Evolutionary conservation across 2,888 invertebrate species (phyloP).

Genomic region (Drosophila atripex): DNA sequence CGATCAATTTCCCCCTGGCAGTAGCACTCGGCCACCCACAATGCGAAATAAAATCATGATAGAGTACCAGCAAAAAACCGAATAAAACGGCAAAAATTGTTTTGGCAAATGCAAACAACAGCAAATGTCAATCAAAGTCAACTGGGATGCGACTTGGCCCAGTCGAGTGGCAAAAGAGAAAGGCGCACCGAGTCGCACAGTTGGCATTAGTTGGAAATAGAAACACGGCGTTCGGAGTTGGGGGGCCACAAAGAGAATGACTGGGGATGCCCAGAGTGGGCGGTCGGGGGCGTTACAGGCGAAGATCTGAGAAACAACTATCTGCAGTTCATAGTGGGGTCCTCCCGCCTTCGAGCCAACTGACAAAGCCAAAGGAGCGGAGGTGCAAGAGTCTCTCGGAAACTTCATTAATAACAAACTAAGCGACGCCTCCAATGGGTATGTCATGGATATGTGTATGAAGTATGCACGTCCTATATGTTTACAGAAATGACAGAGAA

Average conservation of each 20-base stretch:
- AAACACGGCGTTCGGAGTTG: slow-evolving; percentile 6
- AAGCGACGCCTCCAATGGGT: slow-evolving; percentile 55
- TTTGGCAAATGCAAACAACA: slow-evolving; percentile 69
- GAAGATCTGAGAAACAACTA: slow-evolving; percentile 45
- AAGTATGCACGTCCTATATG: slow-evolving; percentile 17
- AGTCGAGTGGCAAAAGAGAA: slow-evolving; percentile 69
- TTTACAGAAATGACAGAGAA: slow-evolving; percentile 49
- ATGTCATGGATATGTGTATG: slow-evolving; percentile 45
- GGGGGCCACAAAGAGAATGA: slow-evolving; percentile 34
- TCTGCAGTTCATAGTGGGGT: slow-evolving; percentile 45
- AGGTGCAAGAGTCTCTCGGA: slow-evolving; percentile 56
- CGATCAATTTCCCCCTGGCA: slow-evolving; percentile 59
- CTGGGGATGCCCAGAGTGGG: slow-evolving; percentile 33
- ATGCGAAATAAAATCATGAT: slow-evolving; percentile 25
- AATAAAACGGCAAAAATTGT: slow-evolving; percentile 59
- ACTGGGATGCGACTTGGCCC: slow-evolving; percentile 57
- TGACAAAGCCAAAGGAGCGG: slow-evolving; percentile 22
- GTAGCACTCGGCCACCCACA: slow-evolving; percentile 34
- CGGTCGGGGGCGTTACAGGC: slow-evolving; percentile 33
- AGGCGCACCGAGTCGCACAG: slow-evolving; percentile 46
- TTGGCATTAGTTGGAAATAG: slow-evolving; percentile 4
- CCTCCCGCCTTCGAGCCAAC: slow-evolving; percentile 31
- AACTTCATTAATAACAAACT: slow-evolving; percentile 77
- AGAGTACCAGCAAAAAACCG: slow-evolving; percentile 48
- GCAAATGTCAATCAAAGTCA: slow-evolving; percentile 72